phyloP scores from a whole-genome alignment of 2,888 invertebrate species.

The Caenorhabditis sp. region DNA sequence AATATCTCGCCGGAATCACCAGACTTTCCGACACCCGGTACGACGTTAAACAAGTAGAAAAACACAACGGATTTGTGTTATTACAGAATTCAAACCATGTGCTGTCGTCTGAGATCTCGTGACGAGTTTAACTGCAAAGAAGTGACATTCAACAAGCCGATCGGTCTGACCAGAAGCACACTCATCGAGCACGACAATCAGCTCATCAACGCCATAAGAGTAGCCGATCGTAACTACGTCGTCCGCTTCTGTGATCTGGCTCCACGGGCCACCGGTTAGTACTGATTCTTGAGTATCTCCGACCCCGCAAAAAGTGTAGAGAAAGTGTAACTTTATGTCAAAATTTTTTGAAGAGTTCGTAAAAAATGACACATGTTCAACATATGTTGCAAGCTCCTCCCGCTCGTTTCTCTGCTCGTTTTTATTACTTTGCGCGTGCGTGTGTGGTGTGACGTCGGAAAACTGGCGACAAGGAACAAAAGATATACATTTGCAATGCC shows the following conservation, averaged over 20 bases:
- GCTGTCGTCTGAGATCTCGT: constrained; percentile 75
- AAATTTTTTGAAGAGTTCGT: constrained; percentile 24
- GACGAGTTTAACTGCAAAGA: constrained; percentile 75
- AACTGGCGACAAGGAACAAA: constrained; percentile 8
- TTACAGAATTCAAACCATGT: constrained; percentile 77
- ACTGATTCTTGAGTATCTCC: constrained; percentile 16
- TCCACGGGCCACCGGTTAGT: constrained; percentile 72
- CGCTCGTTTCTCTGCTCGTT: background rate
- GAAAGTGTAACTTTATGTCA: constrained; percentile 42
- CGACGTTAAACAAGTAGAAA: background rate
- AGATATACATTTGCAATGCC: background rate
- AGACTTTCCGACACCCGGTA: constrained; percentile 75
- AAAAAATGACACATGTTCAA: constrained; percentile 49
- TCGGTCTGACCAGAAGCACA: constrained; percentile 72
- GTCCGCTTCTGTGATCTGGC: constrained; percentile 78
- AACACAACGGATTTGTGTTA: constrained; percentile 1
- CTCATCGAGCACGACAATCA: constrained; percentile 76
- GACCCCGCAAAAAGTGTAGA: too few species aligned
- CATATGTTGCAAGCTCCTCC: constrained; percentile 31
- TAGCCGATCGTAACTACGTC: constrained; percentile 68
- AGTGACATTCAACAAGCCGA: constrained; percentile 73
- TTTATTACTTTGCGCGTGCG: constrained; percentile 27
- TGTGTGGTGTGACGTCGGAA: constrained; percentile 24
- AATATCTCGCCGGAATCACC: constrained; percentile 78
- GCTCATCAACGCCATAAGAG: constrained; percentile 74